Evolutionary conservation across 1,140 invertebrate genomes (phyloP).

Genomic region (Vollenhovia emeryi): DNA sequence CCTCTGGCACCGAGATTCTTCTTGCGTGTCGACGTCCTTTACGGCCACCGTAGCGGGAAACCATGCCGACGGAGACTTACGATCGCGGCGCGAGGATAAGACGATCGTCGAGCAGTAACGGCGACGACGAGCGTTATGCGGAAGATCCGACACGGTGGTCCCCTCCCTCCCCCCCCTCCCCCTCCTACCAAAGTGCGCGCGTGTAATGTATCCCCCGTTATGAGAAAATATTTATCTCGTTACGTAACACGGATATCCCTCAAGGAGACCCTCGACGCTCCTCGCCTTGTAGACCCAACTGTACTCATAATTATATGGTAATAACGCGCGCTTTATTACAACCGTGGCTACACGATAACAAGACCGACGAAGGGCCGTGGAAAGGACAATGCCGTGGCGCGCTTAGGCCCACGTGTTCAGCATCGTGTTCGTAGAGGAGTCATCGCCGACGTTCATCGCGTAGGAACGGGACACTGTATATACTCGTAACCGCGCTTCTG

Average conservation of each 20-base stretch:
- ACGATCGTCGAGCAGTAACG: constrained; percentile 16
- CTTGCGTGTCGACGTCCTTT: constrained; percentile 39
- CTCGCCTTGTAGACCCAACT: constrained; percentile 32
- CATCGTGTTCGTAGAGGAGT: constrained; percentile 29
- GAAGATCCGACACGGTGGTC: constrained; percentile 37
- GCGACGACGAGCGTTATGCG: constrained; percentile 24
- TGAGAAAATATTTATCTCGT: constrained; percentile 64
- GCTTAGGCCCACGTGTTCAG: constrained; percentile 35
- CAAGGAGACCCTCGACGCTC: background rate
- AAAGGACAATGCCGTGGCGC: constrained; percentile 65
- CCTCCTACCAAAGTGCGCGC: background rate
- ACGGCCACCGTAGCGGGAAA: constrained; percentile 52
- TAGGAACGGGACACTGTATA: constrained; percentile 49
- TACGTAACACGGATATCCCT: constrained; percentile 46
- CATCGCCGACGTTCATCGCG: constrained; percentile 44
- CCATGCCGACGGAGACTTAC: constrained; percentile 33
- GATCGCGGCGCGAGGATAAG: constrained; percentile 40
- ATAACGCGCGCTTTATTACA: constrained; percentile 70
- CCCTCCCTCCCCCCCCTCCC: background rate
- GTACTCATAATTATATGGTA: constrained; percentile 73
- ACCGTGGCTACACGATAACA: constrained; percentile 66
- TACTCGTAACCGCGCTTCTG: constrained; percentile 7
- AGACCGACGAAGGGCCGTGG: constrained; percentile 61
- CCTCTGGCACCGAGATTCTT: constrained; percentile 41
- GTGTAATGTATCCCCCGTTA: constrained; percentile 43